phyloP scores from a whole-genome alignment of 2,113 vertebrate genomes.

The Plecotus auritus region DNA sequence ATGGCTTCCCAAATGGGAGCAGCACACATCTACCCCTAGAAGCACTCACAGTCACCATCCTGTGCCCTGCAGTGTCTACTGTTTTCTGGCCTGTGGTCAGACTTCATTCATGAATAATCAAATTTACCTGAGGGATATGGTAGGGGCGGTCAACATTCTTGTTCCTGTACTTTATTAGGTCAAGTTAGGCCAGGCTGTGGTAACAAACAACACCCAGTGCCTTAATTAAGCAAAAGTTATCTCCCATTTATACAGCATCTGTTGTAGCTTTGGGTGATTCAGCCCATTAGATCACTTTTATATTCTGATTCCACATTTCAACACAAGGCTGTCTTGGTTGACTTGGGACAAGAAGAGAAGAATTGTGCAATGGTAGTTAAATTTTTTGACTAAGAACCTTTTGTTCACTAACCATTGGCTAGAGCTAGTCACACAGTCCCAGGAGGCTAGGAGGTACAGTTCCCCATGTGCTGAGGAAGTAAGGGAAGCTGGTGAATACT shows the following conservation, averaged over 20 bases:
- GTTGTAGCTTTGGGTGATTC: neutral
- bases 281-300: neutral
- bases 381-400: neutral
- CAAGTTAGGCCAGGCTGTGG: neutral
- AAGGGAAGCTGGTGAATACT: neutral
- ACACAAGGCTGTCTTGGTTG: neutral
- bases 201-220: neutral
- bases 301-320: no score
- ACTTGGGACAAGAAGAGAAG: neutral
- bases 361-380: neutral
- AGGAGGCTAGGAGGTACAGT: neutral
- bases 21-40: neutral
- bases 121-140: neutral
- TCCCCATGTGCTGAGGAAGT: neutral
- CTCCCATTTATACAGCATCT: neutral
- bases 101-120: neutral
- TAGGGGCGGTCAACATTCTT: neutral
- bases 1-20: neutral
- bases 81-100: neutral
- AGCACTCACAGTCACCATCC: neutral
- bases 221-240: neutral
- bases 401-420: neutral
- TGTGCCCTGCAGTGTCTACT: no score
- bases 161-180: neutral
- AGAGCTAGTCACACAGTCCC: neutral